Base-by-base conservation (phyloP, 2,797 vertebrate species). In the Meda fulgida region DNA sequence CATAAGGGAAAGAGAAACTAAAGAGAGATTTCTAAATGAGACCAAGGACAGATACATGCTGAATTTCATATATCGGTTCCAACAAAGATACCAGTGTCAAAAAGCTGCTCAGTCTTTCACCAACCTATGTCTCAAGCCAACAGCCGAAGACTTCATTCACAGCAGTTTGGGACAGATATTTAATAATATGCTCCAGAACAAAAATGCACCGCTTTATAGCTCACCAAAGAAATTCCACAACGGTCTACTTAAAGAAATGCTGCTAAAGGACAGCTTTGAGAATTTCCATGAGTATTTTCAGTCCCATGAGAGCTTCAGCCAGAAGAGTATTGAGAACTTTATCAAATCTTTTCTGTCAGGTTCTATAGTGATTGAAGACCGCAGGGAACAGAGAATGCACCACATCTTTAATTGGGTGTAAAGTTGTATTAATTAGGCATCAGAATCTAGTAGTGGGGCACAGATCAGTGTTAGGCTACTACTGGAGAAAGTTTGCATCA, bases 81-180 rank as follows among this genome's bases (percentile, higher is more conserved):
- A 91, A 43, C 94, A 95, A 80, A 93, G 89, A 75, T 92, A 95
- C 46, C 91, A 95, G 80, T 92, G 93, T 75, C 93, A 92, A 70
- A 93, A 91, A 77, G 53, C 92, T 71, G 93, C 93, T 65, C 75
- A 85, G 48, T 72, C 88, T 4, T 96, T 96, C 77, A 91, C 78
- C 67, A 87, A 87, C 4, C 89, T 89, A 81, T 90, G 94, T 21
- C 72, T 95, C 51, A 93, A 90, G 91, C 93, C 94, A 3, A 90
- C 89, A 73, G 91, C 92, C 3, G 60, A 92, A 76, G 87, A 92
- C 66, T 94, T 94, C 26, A 90, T 95, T 84, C 89, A 93, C 38
- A 80, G 60, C 84, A 89, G 91, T 46, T 51, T 95, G 46, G 94
- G 29, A 53, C 73, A 19, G 1, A 92, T 94, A 70, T 85, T 88